Evolutionary conservation across 2,888 invertebrate species (phyloP), one percentile per base, ranked within the genome.

Genomic region (Dasypogon diadema): DNA sequence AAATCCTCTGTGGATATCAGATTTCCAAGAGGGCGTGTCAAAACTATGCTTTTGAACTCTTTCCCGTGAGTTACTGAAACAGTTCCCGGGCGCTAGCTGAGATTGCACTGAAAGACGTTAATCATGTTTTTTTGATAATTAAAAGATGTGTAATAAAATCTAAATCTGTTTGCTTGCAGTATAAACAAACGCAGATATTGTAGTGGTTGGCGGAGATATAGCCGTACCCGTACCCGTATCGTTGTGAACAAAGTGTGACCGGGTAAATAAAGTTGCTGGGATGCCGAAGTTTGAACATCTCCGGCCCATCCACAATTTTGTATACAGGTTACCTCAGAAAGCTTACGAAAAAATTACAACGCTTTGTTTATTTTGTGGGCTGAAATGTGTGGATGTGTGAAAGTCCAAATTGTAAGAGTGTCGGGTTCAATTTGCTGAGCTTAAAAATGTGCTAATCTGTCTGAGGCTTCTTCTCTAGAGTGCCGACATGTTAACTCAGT

Each of bases 101-200:
- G 65, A 65, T 46, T 65, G 48, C 46, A 65, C 65, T 65, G 65
- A 46, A 65, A 37, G 42, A 65, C 65, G 65, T 65, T 65, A 65
- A 65, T 65, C 65, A 65, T 46, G 65, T 46, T 65, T 60, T 51
- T 65, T 65, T 65, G 65, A 65, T 65, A 65, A 65, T 65, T 65
- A 65, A 65, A 48, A 65, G 24, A 65, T 65, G 65, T 65, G 24
- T 65, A 65, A 65, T 65, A 65, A 65, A 65, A 65, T 65, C 65
- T 65, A 65, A 65, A 46, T 65, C 24, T 65, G 65, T 24, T 51
- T 51, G 51, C 51, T 51, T 46, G 65, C 48, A 65, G 48, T 65
- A 48, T 65, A 65, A 65, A 65, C 65, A 65, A 24, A 14, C 65
- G 46, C 60, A 26, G 37, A 42, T 16, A 22, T 48, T 24, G 46